Percentiles rank a stretch among this genome's conserved stretches.
Evolutionary conservation across 2,113 vertebrate species (phyloP).

Genomic region (Coryphaenoides rupestris): DNA sequence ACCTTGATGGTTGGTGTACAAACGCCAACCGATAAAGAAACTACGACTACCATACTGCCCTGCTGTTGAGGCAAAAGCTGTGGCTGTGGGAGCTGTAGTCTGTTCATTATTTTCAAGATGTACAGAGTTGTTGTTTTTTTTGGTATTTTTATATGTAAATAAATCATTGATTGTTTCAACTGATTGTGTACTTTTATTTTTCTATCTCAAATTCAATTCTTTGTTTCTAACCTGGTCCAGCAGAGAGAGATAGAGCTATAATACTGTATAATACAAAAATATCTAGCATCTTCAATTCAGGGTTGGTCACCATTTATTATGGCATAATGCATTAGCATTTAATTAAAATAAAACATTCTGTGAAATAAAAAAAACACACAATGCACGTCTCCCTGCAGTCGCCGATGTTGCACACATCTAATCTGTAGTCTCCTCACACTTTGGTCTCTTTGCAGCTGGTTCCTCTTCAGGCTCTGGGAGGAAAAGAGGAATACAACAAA

Average conservation of each 20-base stretch:
- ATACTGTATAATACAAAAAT: not conserved
- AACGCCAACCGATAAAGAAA: too few species aligned
- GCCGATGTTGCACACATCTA: constrained; percentile 1
- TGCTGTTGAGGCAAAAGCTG: not conserved
- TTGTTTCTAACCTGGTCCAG: too few species aligned
- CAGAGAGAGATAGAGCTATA: too few species aligned
- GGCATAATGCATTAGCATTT: constrained; percentile 2
- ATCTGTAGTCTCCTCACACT: constrained; percentile 53
- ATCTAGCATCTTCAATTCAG: not conserved
- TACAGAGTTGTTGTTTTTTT: constrained; percentile 29
- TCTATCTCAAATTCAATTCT: not conserved
- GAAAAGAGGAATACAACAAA: not conserved
- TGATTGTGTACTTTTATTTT: constrained; percentile 2
- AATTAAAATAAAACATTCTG: not conserved
- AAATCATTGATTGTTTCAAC: constrained; percentile 31
- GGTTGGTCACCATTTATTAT: not conserved
- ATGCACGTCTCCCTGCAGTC: not conserved
- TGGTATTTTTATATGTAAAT: constrained; percentile 44
- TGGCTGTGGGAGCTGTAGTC: not conserved
- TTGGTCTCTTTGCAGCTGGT: constrained; percentile 81
- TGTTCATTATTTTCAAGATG: constrained; percentile 3
- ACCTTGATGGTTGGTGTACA: not conserved
- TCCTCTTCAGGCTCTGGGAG: constrained; percentile 68
- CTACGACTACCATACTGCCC: constrained; percentile 9
- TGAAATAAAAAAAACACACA: constrained; percentile 8